Base-by-base conservation (phyloP, 2,113 vertebrate genomes). In the Cochlearius cochlearius region DNA sequence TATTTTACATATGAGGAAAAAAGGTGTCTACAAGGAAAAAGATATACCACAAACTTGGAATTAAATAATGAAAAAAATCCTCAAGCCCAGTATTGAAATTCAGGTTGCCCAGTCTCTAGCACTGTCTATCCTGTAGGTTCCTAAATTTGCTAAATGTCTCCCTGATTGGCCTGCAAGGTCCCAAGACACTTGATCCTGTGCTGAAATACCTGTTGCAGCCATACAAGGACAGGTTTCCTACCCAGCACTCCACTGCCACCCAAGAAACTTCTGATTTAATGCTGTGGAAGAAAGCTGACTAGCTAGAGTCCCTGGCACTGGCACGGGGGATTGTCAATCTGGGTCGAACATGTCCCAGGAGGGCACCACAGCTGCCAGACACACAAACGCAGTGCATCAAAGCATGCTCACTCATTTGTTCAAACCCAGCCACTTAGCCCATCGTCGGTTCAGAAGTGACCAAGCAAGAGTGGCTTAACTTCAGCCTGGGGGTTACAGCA, bases 301-400 rank as follows among this genome's bases (percentile, higher is more conserved):
- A 59, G 3, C n/a, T 76, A 26, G 29, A 72, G 8, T 8, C 21
- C 5, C 34, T 53, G 50, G 21, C 8, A 41, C 30, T 34, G 20
- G 23, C 14, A 38, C 2, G 1, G 7, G 3, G 75, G 12, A 18
- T 8, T 6, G 12, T 13, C 5, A 5, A 0, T 30, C 12, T 36
- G 27, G 9, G 5, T 32, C 5, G 1, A 30, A 55, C 9, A 16
- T 0, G 0, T 34, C n/a, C 27, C 26, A 50, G 47, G 27, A 82
- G 19, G 12, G 11, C 21, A 64, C 12, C 19, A 36, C 15, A 29
- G 27, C 14, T 69, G 23, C 16, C 36, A 80, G 25, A 43, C 20
- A 58, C 17, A n/a, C 19, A 47, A 47, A 36, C 1, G 1, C 38
- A 49, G 10, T 36, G 7, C 21, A 11, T 17, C 34, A 59, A 52